A percentile compares a stretch with the other conserved stretches of the same genome.
phyloP scores from a whole-genome alignment of 1,140 invertebrate genomes.

The Chlorops oryzae region DNA sequence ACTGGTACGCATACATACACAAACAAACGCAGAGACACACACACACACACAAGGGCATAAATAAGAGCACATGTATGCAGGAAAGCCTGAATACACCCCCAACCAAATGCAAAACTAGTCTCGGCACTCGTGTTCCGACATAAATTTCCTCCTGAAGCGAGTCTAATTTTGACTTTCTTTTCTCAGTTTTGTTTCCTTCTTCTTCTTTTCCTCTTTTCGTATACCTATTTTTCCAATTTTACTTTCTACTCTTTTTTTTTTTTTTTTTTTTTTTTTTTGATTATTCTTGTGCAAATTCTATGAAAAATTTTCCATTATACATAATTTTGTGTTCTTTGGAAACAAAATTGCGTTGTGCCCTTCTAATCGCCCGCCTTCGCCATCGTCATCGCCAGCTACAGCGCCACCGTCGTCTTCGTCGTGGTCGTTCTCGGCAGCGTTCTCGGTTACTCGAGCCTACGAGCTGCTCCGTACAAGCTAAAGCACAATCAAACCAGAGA shows the following conservation, averaged over 20 bases:
- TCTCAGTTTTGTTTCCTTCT: conserved; percentile 42
- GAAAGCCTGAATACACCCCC: conserved; percentile 5
- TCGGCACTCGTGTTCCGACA: not conserved
- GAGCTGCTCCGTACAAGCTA: too few species aligned
- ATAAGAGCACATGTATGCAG: conserved; percentile 7
- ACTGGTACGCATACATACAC: not conserved
- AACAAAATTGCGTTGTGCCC: too few species aligned
- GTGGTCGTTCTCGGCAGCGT: too few species aligned
- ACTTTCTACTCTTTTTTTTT: conserved; percentile 15
- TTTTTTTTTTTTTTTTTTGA: conserved; percentile 28
- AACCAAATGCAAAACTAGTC: too few species aligned
- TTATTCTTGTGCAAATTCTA: conserved; percentile 48
- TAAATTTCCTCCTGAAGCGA: conserved; percentile 39
- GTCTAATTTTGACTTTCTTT: too few species aligned
- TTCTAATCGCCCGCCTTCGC: too few species aligned
- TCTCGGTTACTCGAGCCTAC: too few species aligned
- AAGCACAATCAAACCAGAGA: too few species aligned
- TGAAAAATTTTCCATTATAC: conserved; percentile 48
- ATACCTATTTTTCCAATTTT: conserved; percentile 19
- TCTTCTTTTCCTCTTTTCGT: conserved; percentile 20
- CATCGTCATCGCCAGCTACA: too few species aligned
- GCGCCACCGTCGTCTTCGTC: too few species aligned
- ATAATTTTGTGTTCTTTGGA: too few species aligned
- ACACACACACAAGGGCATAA: conserved; percentile 18
- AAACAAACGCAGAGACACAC: too few species aligned